Conservation (phyloP, 2,888 invertebrate genomes). For the Nephrotoma appendiculata region DNA sequence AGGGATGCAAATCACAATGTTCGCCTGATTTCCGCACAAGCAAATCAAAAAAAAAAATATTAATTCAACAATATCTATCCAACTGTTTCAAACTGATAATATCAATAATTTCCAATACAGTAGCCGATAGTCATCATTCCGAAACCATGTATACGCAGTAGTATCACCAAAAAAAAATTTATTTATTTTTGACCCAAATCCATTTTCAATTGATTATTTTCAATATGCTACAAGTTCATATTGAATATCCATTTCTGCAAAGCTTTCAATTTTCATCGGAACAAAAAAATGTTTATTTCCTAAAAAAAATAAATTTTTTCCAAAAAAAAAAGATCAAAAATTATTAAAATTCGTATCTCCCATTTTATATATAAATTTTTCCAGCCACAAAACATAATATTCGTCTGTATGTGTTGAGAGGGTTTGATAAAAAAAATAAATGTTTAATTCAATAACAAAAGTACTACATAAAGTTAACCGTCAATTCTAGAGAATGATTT, state of each 20-base stretch:
- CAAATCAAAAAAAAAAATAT: background rate
- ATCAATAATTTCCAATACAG: background rate
- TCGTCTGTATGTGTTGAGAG: background rate
- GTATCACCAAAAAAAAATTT: background rate
- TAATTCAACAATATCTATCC: background rate
- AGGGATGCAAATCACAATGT: background rate
- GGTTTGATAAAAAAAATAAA: background rate
- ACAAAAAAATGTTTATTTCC: background rate
- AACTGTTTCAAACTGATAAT: background rate
- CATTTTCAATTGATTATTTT: background rate
- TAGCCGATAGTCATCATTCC: background rate
- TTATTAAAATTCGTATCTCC: background rate
- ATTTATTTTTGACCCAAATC: background rate
- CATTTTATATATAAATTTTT: background rate
- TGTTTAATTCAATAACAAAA: background rate
- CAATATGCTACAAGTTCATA: background rate
- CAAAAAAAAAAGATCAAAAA: background rate
- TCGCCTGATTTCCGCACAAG: background rate
- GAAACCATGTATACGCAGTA: background rate
- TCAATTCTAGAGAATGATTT: background rate
- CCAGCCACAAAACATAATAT: background rate
- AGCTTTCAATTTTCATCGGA: background rate
- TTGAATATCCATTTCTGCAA: background rate
- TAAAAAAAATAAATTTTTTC: background rate
- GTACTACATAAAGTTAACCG: background rate